These are phyloP conservation scores for Nowickia ferox DNA, from an alignment of 2,888 invertebrate genomes.

Conservation along the genomic window DNA sequence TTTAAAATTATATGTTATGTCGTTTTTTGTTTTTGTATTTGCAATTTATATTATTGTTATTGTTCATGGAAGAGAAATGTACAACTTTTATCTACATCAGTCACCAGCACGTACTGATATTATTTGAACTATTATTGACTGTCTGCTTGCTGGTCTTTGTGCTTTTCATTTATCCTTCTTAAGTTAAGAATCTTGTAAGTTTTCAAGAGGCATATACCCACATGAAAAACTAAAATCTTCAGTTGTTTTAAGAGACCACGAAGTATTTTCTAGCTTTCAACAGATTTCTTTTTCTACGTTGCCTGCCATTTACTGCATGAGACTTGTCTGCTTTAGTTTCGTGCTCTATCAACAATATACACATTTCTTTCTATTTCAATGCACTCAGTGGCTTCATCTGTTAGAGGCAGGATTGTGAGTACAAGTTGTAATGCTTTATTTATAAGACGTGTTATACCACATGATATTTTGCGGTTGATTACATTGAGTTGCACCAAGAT, in stretches of 20 bases:
- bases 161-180: slow-evolving; percentile 20
- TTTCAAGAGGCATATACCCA: background rate
- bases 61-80: background rate
- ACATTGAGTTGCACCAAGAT: slow-evolving; percentile 23
- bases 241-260: slow-evolving; percentile 1
- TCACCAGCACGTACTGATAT: slow-evolving; percentile 24
- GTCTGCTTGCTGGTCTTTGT: slow-evolving; percentile 26
- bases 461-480: slow-evolving; percentile 68
- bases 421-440: slow-evolving; percentile 52
- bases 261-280: slow-evolving; percentile 37
- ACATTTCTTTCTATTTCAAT: slow-evolving; percentile 52
- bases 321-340: slow-evolving; percentile 55
- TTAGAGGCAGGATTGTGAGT: slow-evolving; percentile 27
- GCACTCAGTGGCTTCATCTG: slow-evolving; percentile 42
- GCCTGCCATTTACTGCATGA: slow-evolving; percentile 26
- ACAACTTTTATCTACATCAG: slow-evolving; percentile 54
- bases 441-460: slow-evolving; percentile 63
- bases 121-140: slow-evolving; percentile 31
- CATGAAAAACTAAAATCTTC: background rate
- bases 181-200: slow-evolving; percentile 43
- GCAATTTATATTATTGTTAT: slow-evolving; percentile 14
- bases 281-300: background rate
- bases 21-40: background rate
- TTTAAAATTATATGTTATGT: background rate
- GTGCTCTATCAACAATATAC: slow-evolving; percentile 59